Evolutionary conservation across 1,140 invertebrate genomes (phyloP).

Genomic region (Manduca sexta): DNA sequence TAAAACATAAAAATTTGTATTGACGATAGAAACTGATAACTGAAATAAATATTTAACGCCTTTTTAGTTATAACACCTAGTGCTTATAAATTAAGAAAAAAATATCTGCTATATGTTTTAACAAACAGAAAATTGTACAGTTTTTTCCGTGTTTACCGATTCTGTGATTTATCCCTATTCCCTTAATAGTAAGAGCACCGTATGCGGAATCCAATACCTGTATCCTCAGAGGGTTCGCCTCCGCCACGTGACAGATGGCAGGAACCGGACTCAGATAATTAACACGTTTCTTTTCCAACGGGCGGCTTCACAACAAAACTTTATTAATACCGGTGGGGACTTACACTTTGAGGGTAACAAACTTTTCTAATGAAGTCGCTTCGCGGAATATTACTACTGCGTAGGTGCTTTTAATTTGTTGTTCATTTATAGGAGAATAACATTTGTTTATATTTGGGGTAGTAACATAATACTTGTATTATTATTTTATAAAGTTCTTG

Average conservation of each 20-base stretch:
- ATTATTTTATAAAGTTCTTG: no score
- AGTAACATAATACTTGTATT: no score
- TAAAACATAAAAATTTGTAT: no score
- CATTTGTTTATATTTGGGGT: not conserved
- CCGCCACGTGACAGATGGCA: conserved; percentile 45
- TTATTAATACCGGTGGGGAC: conserved; percentile 65
- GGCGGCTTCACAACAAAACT: conserved; percentile 57
- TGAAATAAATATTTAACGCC: no score
- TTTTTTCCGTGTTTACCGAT: no score
- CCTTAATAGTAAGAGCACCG: no score
- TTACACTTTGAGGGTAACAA: conserved; percentile 66
- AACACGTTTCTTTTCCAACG: conserved; percentile 62
- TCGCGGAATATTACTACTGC: conserved; percentile 48
- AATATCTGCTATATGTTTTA: no score
- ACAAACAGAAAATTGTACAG: no score
- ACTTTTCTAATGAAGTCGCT: conserved; percentile 71
- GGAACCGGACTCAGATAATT: conserved; percentile 52
- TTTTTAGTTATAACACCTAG: no score
- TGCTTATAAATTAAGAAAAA: no score
- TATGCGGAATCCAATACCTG: not conserved
- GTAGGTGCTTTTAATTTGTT: conserved; percentile 60
- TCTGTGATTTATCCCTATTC: no score
- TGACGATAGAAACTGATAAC: no score
- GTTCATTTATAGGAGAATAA: conserved; percentile 11
- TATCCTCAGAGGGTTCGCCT: conserved; percentile 4